Evolutionary conservation across 1,140 invertebrate genomes (phyloP).

Genomic region (Drosophila auraria): DNA sequence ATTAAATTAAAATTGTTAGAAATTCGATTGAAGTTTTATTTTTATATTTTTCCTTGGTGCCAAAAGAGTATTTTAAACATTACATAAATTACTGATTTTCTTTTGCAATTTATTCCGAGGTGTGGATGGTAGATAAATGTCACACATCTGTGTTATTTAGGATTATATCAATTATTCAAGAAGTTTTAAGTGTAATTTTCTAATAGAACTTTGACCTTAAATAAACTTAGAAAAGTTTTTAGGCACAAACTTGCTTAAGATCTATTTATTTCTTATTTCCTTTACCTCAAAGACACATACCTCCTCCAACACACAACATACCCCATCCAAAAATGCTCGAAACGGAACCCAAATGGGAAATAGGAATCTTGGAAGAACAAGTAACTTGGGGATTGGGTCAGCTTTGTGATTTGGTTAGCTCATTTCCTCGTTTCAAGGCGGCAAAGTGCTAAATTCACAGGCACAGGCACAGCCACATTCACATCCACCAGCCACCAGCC

Average conservation of each 20-base stretch:
- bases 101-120: neutral
- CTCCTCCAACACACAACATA: neutral
- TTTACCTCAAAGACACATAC: neutral
- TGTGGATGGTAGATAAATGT: neutral
- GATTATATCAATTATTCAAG: neutral
- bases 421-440: slow-evolving; percentile 83
- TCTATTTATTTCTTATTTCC: neutral
- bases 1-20: neutral
- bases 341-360: slow-evolving; percentile 44
- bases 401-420: slow-evolving; percentile 57
- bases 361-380: slow-evolving; percentile 33
- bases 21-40: too few relatives aligned
- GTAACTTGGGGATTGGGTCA: slow-evolving; percentile 32
- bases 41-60: too few relatives aligned
- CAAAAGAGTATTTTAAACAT: too few relatives aligned
- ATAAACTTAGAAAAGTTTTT: too few relatives aligned
- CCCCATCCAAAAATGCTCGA: neutral
- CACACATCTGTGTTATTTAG: neutral
- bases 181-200: neutral
- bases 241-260: neutral
- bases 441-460: slow-evolving; percentile 74
- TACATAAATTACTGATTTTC: too few relatives aligned
- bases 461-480: slow-evolving; percentile 28
- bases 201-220: neutral
- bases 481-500: slow-evolving; percentile 5